A percentile compares a stretch with the other conserved stretches of the same genome.
phyloP scores from a whole-genome alignment of 2,113 vertebrate species.

The Syngnathus floridae region DNA sequence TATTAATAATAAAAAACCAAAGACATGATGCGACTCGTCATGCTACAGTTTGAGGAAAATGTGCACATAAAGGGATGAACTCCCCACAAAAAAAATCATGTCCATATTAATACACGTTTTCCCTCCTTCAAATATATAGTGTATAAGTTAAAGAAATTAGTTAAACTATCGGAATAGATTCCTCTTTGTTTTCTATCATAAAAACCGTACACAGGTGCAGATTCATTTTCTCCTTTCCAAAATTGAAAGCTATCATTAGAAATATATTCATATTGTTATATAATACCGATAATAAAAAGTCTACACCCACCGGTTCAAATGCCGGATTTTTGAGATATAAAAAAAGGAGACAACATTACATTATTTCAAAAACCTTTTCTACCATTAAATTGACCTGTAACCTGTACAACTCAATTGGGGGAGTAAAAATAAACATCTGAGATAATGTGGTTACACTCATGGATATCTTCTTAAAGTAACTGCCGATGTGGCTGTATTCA shows the following conservation, averaged over 20 bases:
- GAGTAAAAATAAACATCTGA: too few relatives aligned
- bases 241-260: conserved; percentile 73
- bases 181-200: conserved; percentile 65
- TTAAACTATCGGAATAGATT: conserved; percentile 69
- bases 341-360: too few relatives aligned
- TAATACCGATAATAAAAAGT: conserved; percentile 6
- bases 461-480: too few relatives aligned
- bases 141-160: conserved; percentile 73
- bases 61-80: conserved; percentile 60
- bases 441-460: too few relatives aligned
- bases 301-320: too few relatives aligned
- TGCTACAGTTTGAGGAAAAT: conserved; percentile 70
- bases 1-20: conserved; percentile 45
- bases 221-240: conserved; percentile 62
- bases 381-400: too few relatives aligned
- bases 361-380: too few relatives aligned
- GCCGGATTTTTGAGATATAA: too few relatives aligned
- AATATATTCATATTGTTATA: conserved; percentile 58
- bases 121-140: conserved; percentile 65
- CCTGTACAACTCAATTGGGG: too few relatives aligned
- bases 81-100: conserved; percentile 63
- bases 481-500: too few relatives aligned
- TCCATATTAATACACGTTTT: conserved; percentile 74
- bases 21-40: conserved; percentile 66
- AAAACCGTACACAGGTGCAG: conserved; percentile 49